These are phyloP conservation scores for Tonatia bakeri DNA, from an alignment of 2,113 vertebrate species.

Conservation along the genomic window DNA sequence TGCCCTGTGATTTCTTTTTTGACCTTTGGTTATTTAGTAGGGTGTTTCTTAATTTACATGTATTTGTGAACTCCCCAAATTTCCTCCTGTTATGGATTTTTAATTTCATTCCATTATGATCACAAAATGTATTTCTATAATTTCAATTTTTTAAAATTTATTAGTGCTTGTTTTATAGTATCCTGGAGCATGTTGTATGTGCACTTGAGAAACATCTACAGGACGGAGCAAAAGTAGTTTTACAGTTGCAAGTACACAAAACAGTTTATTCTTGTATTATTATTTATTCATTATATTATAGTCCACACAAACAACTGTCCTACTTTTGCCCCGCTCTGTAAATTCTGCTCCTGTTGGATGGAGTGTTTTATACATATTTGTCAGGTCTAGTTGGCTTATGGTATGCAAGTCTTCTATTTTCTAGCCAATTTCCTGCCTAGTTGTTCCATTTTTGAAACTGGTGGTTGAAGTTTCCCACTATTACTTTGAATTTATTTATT, in stretches of 20 bases:
- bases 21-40: not conserved
- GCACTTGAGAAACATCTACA: not conserved
- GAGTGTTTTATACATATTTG: not conserved
- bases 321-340: not conserved
- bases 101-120: not conserved
- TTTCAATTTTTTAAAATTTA: not conserved
- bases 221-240: not conserved
- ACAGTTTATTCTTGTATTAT: not conserved
- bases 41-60: not conserved
- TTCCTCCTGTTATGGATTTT: not conserved
- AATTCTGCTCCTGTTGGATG: not conserved
- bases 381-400: not conserved
- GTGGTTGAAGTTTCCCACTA: not conserved
- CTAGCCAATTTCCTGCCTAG: not conserved
- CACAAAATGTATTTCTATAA: not conserved
- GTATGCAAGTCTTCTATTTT: not conserved
- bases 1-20: not conserved
- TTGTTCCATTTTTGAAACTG: not conserved
- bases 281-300: not conserved
- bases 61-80: not conserved
- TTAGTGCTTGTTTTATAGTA: not conserved
- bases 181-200: not conserved
- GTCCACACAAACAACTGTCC: not conserved
- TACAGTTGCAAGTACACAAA: not conserved
- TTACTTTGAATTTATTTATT: not conserved